Evolutionary conservation across 1,140 invertebrate genomes (phyloP).

Genomic region (Sminthurinus signatus): DNA sequence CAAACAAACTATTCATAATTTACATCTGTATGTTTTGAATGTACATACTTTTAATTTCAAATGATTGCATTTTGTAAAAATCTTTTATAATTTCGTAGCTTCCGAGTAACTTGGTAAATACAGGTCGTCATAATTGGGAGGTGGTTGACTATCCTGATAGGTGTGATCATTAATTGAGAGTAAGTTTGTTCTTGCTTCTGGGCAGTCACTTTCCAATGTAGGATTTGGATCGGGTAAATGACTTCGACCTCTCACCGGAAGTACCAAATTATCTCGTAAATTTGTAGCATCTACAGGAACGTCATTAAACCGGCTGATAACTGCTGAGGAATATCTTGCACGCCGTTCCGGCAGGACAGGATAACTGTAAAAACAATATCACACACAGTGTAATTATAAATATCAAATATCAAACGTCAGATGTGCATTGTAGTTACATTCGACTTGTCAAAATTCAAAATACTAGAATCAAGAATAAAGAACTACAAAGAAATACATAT

Average conservation of each 20-base stretch:
- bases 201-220: background rate
- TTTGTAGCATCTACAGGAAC: slow-evolving; percentile 2
- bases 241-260: background rate
- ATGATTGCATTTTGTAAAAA: too few relatives aligned
- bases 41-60: too few relatives aligned
- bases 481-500: background rate
- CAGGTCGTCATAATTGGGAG: background rate
- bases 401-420: too few relatives aligned
- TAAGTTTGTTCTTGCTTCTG: background rate
- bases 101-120: background rate
- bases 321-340: background rate
- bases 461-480: background rate
- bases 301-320: background rate
- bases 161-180: background rate
- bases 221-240: background rate
- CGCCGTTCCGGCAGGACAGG: slow-evolving; percentile 4
- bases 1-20: too few relatives aligned
- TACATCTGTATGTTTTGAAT: too few relatives aligned
- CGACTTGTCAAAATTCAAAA: background rate
- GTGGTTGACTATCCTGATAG: background rate
- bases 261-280: background rate
- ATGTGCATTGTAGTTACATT: background rate
- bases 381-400: too few relatives aligned
- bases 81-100: slow-evolving; percentile 6
- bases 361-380: background rate